Evolutionary conservation across 2,113 vertebrate species (phyloP).

Genomic region (Zingel zingel): DNA sequence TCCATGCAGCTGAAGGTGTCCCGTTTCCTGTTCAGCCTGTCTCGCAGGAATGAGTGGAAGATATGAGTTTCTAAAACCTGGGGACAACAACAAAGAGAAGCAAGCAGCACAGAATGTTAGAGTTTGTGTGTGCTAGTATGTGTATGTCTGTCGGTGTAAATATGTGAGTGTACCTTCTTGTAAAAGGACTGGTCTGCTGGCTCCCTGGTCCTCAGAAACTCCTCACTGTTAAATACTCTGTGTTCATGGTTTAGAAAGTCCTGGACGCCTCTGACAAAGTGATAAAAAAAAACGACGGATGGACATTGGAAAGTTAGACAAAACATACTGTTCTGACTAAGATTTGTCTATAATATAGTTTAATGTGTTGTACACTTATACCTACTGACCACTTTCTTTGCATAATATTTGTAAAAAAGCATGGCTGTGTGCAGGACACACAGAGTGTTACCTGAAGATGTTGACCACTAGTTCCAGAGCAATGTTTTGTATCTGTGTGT

Average conservation of each 20-base stretch:
- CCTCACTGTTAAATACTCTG: slow-evolving; percentile 96
- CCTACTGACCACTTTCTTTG: not conserved
- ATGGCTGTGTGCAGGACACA: not conserved
- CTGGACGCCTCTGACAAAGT: slow-evolving; percentile 89
- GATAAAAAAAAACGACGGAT: not conserved
- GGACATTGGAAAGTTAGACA: not conserved
- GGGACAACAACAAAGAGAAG: slow-evolving; percentile 30
- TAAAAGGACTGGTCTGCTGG: slow-evolving; percentile 90
- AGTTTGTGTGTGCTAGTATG: not conserved
- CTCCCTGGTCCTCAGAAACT: slow-evolving; percentile 92
- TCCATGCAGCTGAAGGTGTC: slow-evolving; percentile 92
- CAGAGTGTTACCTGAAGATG: slow-evolving; percentile 89
- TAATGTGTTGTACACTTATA: not conserved
- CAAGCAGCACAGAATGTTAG: not conserved
- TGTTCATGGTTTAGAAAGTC: slow-evolving; percentile 95
- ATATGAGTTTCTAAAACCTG: slow-evolving; percentile 96
- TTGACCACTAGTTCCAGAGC: slow-evolving; percentile 91
- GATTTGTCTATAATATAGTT: not conserved
- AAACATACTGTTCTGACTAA: not conserved
- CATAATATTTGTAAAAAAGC: not conserved
- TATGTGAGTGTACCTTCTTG: slow-evolving; percentile 85
- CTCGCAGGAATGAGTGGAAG: slow-evolving; percentile 95
- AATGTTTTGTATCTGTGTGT: slow-evolving; percentile 88
- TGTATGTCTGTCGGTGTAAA: not conserved
- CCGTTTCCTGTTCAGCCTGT: slow-evolving; percentile 91